These are phyloP conservation scores for Chrysochloris asiatica DNA, from an alignment of 2,113 vertebrate species.

Conservation along the genomic window DNA sequence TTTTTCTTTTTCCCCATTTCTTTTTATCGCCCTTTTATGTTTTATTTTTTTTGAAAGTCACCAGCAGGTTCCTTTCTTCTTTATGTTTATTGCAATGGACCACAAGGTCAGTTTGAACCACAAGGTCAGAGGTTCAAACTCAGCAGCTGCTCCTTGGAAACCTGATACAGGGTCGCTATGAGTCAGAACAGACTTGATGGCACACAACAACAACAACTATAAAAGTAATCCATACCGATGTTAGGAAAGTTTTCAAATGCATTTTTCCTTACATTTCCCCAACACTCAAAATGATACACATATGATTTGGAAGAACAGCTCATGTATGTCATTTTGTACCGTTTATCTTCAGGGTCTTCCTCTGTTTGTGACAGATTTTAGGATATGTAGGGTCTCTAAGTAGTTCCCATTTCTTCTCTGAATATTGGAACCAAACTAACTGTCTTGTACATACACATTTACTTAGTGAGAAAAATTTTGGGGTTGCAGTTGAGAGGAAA, in stretches of 20 bases:
- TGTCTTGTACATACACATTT: background rate
- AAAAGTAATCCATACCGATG: background rate
- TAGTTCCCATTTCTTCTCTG: background rate
- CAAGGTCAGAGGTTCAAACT: no score
- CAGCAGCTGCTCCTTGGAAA: no score
- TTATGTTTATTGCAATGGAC: background rate
- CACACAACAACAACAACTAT: no score
- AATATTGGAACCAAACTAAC: slow-evolving; percentile 7
- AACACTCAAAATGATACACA: background rate
- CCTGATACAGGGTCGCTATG: no score
- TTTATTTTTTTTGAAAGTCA: background rate
- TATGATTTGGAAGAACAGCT: no score
- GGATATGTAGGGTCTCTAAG: background rate
- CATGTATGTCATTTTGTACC: no score
- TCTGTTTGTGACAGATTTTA: background rate
- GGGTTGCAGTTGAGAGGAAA: background rate
- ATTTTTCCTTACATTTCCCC: background rate
- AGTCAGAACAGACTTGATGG: no score
- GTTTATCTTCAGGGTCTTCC: background rate
- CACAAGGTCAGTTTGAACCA: no score
- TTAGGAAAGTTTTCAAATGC: background rate
- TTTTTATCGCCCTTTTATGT: background rate
- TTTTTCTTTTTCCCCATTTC: background rate
- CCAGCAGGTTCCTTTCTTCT: background rate
- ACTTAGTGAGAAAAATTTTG: background rate